Base-by-base conservation (phyloP, 2,888 invertebrate species). In the Panopea generosa region DNA sequence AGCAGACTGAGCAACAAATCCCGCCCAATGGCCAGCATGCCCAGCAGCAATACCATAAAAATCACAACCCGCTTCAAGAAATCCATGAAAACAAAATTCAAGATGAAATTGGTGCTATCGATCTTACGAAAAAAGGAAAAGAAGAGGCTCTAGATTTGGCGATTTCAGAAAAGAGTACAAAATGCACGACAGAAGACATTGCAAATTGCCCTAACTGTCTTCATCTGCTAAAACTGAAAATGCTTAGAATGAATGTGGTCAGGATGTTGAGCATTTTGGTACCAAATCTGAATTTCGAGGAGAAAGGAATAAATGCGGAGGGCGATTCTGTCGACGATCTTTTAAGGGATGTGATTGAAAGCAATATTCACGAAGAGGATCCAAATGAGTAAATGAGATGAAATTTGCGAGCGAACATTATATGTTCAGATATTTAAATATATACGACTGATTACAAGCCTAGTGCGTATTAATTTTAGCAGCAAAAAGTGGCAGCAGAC, bases 191-290 rank as follows among this genome's bases (percentile, higher is more conserved):
- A 16, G 73, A 70, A 11, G 77, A 83, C 47, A 68, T 66, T 38
- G 29, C 77, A 40, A 72, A 78, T 43, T 87, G 87, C 73, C 79
- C 76, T 27, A 85, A 88, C 72, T 92, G 91, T 75, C 65, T 83
- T 20, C 89, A 91, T 71, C 85, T 86, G 50, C 69, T 84, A 63
- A 91, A 91, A 82, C 87, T 92, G 62, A 84, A 85, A 65, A 83
- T 87, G 79, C 83, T 92, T 67, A 83, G 92, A 14, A 83, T 86
- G 67, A 91, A 92, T 68, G 91, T 92, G 22, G 90, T 91, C 24
- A 87, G 90, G 29, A 92, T 92, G 92, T 84, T 92, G 73, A 89
- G 90, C 73, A 90, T 91, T 66, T 86, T 92, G 69, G 91, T 91
- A 16, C 92, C 92, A 11, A 91, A 91, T 69, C 79, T 92, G 66